phyloP scores from a whole-genome alignment of 2,888 invertebrate genomes.

The Nowickia ferox region DNA sequence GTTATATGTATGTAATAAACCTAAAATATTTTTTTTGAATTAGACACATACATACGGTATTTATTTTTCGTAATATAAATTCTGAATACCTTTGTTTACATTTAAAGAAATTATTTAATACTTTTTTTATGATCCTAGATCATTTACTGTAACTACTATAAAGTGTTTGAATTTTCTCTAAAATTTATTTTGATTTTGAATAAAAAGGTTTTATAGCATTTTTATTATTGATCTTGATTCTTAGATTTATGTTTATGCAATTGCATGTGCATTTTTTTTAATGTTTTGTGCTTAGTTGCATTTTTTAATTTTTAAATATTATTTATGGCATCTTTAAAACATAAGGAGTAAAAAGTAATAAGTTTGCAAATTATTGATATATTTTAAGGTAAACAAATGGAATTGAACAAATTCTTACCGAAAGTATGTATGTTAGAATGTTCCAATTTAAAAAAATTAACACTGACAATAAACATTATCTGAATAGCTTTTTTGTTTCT shows the following conservation, averaged over 20 bases:
- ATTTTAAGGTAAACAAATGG: too few relatives aligned
- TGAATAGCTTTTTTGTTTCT: too few relatives aligned
- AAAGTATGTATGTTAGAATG: neutral
- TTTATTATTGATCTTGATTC: slow-evolving; percentile 21
- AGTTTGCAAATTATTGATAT: too few relatives aligned
- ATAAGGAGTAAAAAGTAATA: neutral
- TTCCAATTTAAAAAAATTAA: too few relatives aligned
- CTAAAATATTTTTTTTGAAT: too few relatives aligned
- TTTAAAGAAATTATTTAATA: neutral
- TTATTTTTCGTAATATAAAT: too few relatives aligned
- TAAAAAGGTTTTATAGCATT: neutral
- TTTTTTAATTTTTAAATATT: neutral
- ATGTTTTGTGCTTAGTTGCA: slow-evolving; percentile 37
- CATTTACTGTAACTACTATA: neutral
- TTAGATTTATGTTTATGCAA: neutral
- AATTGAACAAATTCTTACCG: neutral
- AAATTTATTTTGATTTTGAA: slow-evolving; percentile 5
- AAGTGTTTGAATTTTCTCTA: neutral
- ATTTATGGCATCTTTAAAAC: neutral
- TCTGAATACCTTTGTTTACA: neutral
- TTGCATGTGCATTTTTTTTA: slow-evolving; percentile 6
- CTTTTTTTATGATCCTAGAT: slow-evolving; percentile 23
- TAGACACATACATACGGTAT: neutral
- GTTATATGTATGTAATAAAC: neutral
- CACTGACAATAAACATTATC: too few relatives aligned